Evolutionary conservation across 2,797 vertebrate species (phyloP).

Genomic region (Psittacula derbiana): DNA sequence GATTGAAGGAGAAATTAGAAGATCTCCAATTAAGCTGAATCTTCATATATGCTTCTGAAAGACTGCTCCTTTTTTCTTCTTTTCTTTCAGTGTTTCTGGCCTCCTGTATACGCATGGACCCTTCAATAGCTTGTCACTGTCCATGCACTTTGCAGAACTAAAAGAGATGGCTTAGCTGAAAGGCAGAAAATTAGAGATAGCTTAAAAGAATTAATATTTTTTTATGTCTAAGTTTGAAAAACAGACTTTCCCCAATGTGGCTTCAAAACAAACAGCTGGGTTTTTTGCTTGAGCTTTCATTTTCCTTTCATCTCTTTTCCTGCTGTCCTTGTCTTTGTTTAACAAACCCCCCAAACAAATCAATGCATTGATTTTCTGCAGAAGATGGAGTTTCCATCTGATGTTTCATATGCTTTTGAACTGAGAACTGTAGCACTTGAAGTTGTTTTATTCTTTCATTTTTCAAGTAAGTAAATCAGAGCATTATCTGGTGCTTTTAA

Average conservation of each 20-base stretch:
- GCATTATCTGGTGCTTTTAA: not conserved
- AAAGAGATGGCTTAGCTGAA: not conserved
- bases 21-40: not conserved
- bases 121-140: not conserved
- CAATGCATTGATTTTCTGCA: constrained; percentile 10
- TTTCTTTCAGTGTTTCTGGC: not conserved
- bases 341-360: not conserved
- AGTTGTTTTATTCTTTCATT: not conserved
- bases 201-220: not conserved
- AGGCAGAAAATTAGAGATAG: not conserved
- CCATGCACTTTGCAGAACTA: not conserved
- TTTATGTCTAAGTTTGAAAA: not conserved
- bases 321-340: not conserved
- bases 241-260: not conserved
- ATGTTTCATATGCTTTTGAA: not conserved
- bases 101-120: not conserved
- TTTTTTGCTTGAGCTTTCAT: not conserved
- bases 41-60: not conserved
- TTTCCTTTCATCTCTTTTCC: not conserved
- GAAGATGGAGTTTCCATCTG: not conserved
- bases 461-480: not conserved
- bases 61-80: not conserved
- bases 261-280: not conserved
- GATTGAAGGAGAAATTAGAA: not conserved
- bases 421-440: not conserved